A percentile compares a stretch with the other conserved stretches of the same genome.
phyloP scores from a whole-genome alignment of 2,797 vertebrate species.

The Thalassophryne amazonica region DNA sequence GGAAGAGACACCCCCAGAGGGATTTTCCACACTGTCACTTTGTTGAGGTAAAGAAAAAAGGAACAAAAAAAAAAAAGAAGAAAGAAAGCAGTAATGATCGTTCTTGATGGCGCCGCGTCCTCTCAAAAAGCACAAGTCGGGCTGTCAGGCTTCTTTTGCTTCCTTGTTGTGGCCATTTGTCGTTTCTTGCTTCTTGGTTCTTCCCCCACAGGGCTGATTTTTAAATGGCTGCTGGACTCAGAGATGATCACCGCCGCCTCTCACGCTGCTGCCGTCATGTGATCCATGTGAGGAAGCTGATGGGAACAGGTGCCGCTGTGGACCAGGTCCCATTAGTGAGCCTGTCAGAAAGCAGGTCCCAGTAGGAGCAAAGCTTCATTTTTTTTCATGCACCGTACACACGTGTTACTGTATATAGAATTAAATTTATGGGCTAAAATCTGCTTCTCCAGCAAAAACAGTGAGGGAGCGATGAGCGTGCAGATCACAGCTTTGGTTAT shows the following conservation, averaged over 20 bases:
- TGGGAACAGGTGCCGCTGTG: conserved; percentile 73
- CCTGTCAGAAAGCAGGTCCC: conserved; percentile 69
- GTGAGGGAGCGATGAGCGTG: conserved; percentile 26
- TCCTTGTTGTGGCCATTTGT: conserved; percentile 59
- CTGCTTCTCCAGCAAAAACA: conserved; percentile 45
- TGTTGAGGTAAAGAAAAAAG: conserved; percentile 44
- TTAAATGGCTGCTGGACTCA: conserved; percentile 57
- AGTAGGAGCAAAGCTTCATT: conserved; percentile 61
- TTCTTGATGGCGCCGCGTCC: conserved; percentile 66
- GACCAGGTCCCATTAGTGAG: conserved; percentile 74
- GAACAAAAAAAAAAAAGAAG: too few relatives aligned
- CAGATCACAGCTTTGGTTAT: conserved; percentile 50
- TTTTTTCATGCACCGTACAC: conserved; percentile 70
- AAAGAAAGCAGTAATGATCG: too few relatives aligned
- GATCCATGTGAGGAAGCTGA: conserved; percentile 67
- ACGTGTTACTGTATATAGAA: conserved; percentile 60
- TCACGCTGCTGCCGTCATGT: conserved; percentile 55
- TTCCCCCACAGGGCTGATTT: conserved; percentile 47
- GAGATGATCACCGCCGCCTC: conserved; percentile 63
- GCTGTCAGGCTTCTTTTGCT: conserved; percentile 60
- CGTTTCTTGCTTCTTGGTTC: conserved; percentile 46
- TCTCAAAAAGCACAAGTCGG: conserved; percentile 57
- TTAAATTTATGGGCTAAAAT: conserved; percentile 58
- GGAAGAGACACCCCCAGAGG: conserved; percentile 58
- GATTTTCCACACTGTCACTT: conserved; percentile 70